Evolutionary conservation across 2,797 vertebrate genomes (phyloP), one percentile per base, ranked within the genome.

Genomic region (Catamblyrhynchus diadema): DNA sequence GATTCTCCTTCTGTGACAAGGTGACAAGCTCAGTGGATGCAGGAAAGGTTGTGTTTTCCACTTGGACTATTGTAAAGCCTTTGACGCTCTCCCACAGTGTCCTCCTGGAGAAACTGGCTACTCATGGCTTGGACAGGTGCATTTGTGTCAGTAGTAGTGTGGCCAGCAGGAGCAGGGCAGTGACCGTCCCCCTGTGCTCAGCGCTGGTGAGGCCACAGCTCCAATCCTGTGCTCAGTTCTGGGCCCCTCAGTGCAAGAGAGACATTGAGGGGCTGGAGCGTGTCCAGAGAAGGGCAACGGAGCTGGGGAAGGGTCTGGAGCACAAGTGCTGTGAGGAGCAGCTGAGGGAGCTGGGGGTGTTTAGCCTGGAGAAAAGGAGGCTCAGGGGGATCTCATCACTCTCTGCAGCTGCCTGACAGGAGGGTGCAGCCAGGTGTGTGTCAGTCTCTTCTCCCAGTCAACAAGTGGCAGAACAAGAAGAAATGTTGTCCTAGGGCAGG

Each of bases 111-210:
- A 45, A 80, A 15, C 37, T 50, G 42, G 12, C 12, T 33, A 7
- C 16, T 50, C 6, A 1, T 10, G n/a, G 21, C 32, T 62, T 81
- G 18, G 33, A 62, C 23, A 54, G 44, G 37, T 62, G 25, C 14
- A 24, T 42, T 45, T 74, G 3, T 64, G 10, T 74, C 44, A 75
- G 37, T 9, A 48, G 5, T 7, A 23, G 9, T 41, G 19, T n/a
- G 15, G 16, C 9, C 44, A 75, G 33, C 62, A 57, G 3, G 27
- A 30, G 1, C 25, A 27, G 14, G 37, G 19, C 56, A 51, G 44
- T 16, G 50, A 81, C 0, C 0, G 0, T 51, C 25, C 16, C 20
- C 12, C 30, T 69, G 48, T 5, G 0, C 37, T 8, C 0, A 8
- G 44, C 37, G 11, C 9, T 57, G 25, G 0, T 39, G 56, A 50